Conservation (phyloP, 2,113 vertebrate genomes). For the Nymphicus hollandicus region DNA sequence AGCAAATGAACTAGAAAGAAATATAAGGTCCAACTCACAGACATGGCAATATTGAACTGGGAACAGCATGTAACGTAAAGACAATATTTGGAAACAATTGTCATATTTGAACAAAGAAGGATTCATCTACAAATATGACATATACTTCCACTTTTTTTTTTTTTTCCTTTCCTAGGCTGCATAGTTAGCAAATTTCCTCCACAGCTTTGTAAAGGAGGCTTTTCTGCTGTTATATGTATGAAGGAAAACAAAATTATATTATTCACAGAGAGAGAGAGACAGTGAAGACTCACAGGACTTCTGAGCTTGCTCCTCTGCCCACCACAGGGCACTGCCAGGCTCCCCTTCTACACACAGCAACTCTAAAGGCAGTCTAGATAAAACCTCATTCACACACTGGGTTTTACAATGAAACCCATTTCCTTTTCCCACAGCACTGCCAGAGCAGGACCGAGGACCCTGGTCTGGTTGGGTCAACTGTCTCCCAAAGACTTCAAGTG, state of each 20-base stretch:
- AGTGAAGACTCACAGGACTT: not conserved
- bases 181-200: not conserved
- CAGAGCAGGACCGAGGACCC: not conserved
- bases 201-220: not conserved
- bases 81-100: not conserved
- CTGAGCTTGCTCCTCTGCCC: not conserved
- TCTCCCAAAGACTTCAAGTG: not conserved
- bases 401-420: not conserved
- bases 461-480: not conserved
- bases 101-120: not conserved
- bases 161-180: not conserved
- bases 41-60: not conserved
- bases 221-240: not conserved
- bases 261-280: not conserved
- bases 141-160: not conserved
- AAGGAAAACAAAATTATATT: not conserved
- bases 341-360: rapidly evolving
- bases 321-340: not conserved
- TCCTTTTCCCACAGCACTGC: not conserved
- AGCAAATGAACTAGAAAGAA: not conserved
- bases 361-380: not conserved
- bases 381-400: not conserved
- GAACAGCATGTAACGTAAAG: not conserved
- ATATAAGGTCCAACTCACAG: not conserved
- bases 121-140: not conserved